phyloP scores from a whole-genome alignment of 2,113 vertebrate genomes.

The Lanius collurio region DNA sequence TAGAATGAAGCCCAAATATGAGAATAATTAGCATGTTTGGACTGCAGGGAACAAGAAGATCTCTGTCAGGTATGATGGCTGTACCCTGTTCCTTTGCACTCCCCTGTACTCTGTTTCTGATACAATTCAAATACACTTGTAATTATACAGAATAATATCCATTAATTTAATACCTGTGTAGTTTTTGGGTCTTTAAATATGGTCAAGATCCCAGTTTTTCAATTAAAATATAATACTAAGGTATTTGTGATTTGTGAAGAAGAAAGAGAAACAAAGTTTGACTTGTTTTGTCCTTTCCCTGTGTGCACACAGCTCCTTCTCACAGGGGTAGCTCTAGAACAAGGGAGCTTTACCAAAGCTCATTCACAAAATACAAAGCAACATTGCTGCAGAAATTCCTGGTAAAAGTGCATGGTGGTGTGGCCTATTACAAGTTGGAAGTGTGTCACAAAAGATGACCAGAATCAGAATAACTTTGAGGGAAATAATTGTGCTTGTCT shows the following conservation, averaged over 20 bases:
- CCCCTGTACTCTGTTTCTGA: background rate
- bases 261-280: background rate
- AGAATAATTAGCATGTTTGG: constrained; percentile 26
- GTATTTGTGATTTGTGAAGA: background rate
- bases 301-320: background rate
- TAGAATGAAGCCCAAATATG: background rate
- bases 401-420: background rate
- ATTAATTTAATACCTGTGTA: background rate
- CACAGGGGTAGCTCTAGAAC: background rate
- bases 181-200: background rate
- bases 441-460: background rate
- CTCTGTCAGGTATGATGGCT: background rate
- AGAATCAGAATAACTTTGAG: background rate
- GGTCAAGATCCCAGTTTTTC: background rate
- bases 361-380: background rate
- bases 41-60: background rate
- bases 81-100: background rate
- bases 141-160: background rate
- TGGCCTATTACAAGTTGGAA: background rate
- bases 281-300: background rate
- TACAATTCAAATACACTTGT: background rate
- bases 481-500: background rate
- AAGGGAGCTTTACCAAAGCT: background rate
- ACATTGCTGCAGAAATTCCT: background rate
- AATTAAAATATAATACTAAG: background rate